A percentile compares a stretch with the other conserved stretches of the same genome.
Evolutionary conservation across 1,140 invertebrate genomes (phyloP).

Genomic region (Pseudomyrmex pallidus): DNA sequence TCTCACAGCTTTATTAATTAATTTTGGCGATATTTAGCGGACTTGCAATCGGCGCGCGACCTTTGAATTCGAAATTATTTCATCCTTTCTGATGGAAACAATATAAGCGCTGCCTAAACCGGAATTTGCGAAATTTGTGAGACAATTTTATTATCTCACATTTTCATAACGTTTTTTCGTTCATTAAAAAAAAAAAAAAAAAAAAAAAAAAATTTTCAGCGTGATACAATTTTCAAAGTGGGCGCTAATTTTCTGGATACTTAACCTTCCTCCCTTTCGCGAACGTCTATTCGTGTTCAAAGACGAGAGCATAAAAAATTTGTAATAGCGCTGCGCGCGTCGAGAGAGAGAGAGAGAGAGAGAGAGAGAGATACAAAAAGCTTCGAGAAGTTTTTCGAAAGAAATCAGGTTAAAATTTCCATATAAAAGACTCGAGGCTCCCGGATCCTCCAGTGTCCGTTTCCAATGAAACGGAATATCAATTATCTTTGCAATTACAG

Average conservation of each 20-base stretch:
- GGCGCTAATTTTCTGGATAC: too few species aligned
- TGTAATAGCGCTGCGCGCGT: background rate
- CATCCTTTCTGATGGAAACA: background rate
- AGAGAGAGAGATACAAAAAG: conserved; percentile 10
- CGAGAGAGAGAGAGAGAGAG: background rate
- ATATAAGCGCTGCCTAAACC: background rate
- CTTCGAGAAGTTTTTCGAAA: conserved; percentile 9
- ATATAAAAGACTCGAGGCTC: conserved; percentile 27
- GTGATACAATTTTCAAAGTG: too few species aligned
- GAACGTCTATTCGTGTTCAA: too few species aligned
- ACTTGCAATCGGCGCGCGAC: conserved; percentile 15
- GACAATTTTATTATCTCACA: too few species aligned
- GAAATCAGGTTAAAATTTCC: conserved; percentile 54
- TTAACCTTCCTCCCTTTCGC: too few species aligned
- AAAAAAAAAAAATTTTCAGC: too few species aligned
- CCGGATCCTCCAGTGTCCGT: conserved; percentile 6
- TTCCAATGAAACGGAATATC: conserved; percentile 57
- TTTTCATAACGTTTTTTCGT: too few species aligned
- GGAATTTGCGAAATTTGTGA: conserved; percentile 12
- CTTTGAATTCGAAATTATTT: conserved; percentile 52
- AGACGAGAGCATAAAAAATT: too few species aligned
- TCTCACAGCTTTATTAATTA: conserved; percentile 56
- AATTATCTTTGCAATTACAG: conserved; percentile 59
- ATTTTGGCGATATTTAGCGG: conserved; percentile 57
- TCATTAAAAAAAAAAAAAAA: too few species aligned